Percentiles rank a stretch among this genome's conserved stretches.
Evolutionary conservation across 64 coral and sea anemone species (phyloP).

Genomic region (Dendrophyllia cribrosa): DNA sequence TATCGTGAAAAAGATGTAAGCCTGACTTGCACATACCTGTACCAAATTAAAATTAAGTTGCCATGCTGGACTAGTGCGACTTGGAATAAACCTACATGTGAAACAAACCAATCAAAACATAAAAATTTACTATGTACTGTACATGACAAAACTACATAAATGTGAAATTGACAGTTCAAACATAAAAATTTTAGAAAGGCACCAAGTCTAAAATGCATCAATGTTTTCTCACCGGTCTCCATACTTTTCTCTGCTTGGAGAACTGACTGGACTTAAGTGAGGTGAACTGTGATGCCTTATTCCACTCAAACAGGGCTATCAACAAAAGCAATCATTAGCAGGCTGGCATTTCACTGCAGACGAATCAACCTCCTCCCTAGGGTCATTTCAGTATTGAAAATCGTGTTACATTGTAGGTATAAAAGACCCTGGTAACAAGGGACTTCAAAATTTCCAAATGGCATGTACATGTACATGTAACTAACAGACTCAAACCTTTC

Average conservation of each 20-base stretch:
- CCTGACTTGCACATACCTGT: slow-evolving; percentile 4
- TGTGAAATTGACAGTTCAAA: neutral
- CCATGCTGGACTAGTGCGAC: slow-evolving; percentile 45
- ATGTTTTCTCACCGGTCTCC: slow-evolving; percentile 44
- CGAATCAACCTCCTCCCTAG: too few species aligned
- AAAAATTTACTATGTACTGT: neutral
- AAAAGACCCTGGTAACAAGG: too few species aligned
- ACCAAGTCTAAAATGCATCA: neutral
- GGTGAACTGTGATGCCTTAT: slow-evolving; percentile 7
- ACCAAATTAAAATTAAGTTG: slow-evolving; percentile 48
- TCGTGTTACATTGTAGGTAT: too few species aligned
- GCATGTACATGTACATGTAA: too few species aligned
- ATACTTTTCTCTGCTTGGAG: slow-evolving; percentile 56
- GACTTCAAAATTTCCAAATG: too few species aligned
- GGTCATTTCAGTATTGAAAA: too few species aligned
- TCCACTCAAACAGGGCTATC: slow-evolving; percentile 42
- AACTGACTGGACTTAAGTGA: slow-evolving; percentile 25
- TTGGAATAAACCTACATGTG: slow-evolving; percentile 60
- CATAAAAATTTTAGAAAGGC: neutral
- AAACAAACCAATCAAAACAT: neutral
- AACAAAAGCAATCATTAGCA: neutral
- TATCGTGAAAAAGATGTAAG: too few species aligned
- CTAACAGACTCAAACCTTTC: too few species aligned
- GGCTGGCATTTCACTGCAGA: too few species aligned
- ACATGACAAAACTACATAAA: neutral